Evolutionary conservation across 2,113 vertebrate species (phyloP), one percentile per base, ranked within the genome.

Genomic region (Perognathus longimembris): DNA sequence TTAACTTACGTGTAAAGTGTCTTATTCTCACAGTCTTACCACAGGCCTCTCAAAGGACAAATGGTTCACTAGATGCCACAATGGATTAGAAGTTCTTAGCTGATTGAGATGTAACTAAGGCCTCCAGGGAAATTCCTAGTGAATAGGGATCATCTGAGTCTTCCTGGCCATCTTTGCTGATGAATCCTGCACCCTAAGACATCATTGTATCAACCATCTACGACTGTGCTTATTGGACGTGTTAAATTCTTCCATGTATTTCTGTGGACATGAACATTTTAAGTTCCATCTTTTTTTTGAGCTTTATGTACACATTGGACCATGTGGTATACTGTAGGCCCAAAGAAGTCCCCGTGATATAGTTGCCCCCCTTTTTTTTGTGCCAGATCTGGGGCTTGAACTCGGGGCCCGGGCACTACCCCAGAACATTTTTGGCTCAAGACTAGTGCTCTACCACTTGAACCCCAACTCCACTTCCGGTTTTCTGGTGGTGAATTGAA

Each of bases 111-210:
- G 24, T 74, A 15, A 92, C 38, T 32, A 88, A 78, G 85, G 79
- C 78, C 18, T 87, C 38, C 36, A 86, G 36, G 57, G 92, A 94
- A 81, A 80, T 84, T 86, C 77, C 61, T 77, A n/a, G 26, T 91
- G 57, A 84, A 77, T 10, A 77, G 63, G 89, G 59, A 89, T 84
- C 66, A 77, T 74, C 67, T 90, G 88, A 92, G 93, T 88, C 76
- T 77, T 2, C 50, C 34, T 67, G 91, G 32, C 32, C 83, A 89
- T 11, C 18, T 83, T 24, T 88, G 70, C 71, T 70, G 57, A 80
- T 26, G 88, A 50, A 59, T 75, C 70, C 74, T 8, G 63, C 63
- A 50, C 24, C 9, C 50, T 77, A 85, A 45, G 34, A 42, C 34
- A 75, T 57, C 59, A 59, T 11, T 32, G 0, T 64, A 79, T 83